Evolutionary conservation across 2,113 vertebrate genomes (phyloP).

Genomic region (Notiomystis cincta): DNA sequence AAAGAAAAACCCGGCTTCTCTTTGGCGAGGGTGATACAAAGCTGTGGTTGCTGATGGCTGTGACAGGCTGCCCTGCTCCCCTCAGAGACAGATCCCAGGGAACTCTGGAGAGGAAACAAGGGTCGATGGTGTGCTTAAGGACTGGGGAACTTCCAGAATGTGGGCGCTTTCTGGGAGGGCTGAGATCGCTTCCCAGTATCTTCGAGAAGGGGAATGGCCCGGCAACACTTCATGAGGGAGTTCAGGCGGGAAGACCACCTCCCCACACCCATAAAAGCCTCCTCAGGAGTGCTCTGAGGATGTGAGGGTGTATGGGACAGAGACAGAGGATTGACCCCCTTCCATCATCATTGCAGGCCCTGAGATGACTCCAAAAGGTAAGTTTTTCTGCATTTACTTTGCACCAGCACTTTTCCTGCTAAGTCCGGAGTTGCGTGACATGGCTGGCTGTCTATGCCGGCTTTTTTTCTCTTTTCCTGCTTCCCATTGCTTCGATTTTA

Average conservation of each 20-base stretch:
- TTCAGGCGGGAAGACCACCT: accelerated
- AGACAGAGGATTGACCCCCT: background rate
- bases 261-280: accelerated
- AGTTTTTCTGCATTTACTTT: background rate
- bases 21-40: background rate
- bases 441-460: background rate
- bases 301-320: accelerated
- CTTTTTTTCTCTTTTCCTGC: background rate
- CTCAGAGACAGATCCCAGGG: background rate
- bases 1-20: accelerated
- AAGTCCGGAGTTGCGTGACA: background rate
- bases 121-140: accelerated
- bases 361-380: background rate
- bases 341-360: background rate
- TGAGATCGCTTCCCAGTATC: background rate
- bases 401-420: background rate
- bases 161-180: accelerated
- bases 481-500: background rate
- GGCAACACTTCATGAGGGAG: accelerated
- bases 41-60: background rate
- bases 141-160: background rate
- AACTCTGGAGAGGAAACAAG: background rate
- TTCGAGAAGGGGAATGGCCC: background rate
- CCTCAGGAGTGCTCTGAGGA: background rate
- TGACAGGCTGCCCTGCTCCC: background rate